A percentile compares a stretch with the other conserved stretches of the same genome.
phyloP scores from a whole-genome alignment of 2,113 vertebrate species.

The Atrichornis clamosus region DNA sequence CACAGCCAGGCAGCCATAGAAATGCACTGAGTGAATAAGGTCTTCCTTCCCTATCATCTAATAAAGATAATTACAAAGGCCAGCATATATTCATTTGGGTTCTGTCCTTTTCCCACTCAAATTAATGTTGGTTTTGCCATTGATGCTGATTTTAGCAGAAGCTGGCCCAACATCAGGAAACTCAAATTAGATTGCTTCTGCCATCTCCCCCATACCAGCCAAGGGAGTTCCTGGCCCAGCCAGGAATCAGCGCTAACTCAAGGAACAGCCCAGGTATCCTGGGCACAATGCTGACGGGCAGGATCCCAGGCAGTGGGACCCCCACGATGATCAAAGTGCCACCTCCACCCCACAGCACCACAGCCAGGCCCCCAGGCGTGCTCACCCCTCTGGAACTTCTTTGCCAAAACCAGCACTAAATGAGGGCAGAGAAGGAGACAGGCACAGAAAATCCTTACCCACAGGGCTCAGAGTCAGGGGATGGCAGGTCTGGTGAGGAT shows the following conservation, averaged over 20 bases:
- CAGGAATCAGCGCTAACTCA: not conserved
- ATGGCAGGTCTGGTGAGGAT: not conserved
- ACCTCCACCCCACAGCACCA: accelerated
- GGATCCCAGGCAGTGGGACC: not conserved
- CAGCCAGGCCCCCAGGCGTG: accelerated
- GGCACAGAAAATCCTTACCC: not conserved
- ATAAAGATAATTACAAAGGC: slow-evolving; percentile 52
- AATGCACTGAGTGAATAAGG: slow-evolving; percentile 3
- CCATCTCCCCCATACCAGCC: accelerated
- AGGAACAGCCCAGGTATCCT: not conserved
- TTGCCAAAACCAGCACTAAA: not conserved
- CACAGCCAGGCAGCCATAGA: slow-evolving; percentile 17
- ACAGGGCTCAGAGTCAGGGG: accelerated
- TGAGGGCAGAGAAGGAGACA: not conserved
- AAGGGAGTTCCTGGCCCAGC: not conserved
- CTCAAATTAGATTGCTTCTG: not conserved
- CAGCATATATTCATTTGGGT: not conserved
- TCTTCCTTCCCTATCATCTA: slow-evolving; percentile 40
- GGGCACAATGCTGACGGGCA: not conserved
- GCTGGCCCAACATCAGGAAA: not conserved
- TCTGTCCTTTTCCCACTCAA: slow-evolving; percentile 31
- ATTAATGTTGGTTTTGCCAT: not conserved
- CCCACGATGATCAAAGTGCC: accelerated
- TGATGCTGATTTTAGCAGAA: slow-evolving; percentile 3
- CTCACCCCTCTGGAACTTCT: not conserved